A percentile compares a stretch with the other conserved stretches of the same genome.
phyloP scores from a whole-genome alignment of 1,140 invertebrate species.

The Bombus sibiricus region DNA sequence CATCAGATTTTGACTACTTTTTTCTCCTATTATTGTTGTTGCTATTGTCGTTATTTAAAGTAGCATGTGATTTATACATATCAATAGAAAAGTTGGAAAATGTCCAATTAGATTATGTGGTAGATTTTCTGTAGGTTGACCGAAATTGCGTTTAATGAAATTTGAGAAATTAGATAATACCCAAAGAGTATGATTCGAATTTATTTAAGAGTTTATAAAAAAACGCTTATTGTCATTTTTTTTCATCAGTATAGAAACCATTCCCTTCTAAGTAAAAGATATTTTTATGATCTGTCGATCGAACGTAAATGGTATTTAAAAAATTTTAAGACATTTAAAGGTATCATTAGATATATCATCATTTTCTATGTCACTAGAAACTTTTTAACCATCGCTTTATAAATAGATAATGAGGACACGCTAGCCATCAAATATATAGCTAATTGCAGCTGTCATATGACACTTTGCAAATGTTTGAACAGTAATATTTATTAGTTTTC shows the following conservation, averaged over 20 bases:
- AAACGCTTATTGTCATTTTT: background rate
- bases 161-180: background rate
- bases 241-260: background rate
- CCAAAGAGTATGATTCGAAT: no score
- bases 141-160: background rate
- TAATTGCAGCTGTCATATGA: slow-evolving; percentile 3
- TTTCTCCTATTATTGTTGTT: no score
- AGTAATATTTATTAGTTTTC: slow-evolving; percentile 17
- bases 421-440: background rate
- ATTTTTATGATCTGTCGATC: background rate
- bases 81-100: no score
- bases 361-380: no score
- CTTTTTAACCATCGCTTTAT: background rate
- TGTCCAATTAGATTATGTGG: no score
- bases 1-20: background rate
- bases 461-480: background rate
- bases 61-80: no score
- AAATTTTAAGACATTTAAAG: background rate
- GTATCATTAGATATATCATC: background rate
- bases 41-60: no score
- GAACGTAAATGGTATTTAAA: background rate
- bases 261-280: background rate
- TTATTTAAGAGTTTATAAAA: background rate
- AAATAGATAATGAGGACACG: background rate
- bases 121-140: no score